Conservation (phyloP, 2,888 invertebrate genomes). For the Sesamia inferens region DNA sequence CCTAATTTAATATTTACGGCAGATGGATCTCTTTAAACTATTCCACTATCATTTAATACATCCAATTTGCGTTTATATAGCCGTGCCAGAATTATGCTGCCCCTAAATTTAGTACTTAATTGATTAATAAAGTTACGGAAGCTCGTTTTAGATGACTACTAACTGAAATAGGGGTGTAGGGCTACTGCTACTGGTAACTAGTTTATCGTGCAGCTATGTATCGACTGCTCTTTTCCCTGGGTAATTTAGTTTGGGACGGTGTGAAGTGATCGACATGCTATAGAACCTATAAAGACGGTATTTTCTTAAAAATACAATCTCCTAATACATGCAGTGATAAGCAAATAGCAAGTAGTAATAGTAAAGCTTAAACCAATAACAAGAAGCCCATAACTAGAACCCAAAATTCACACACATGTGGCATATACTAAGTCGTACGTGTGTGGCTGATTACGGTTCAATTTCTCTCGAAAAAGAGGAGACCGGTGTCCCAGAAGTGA, state of each 20-base stretch:
- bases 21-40: conserved; percentile 23
- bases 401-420: too few species aligned
- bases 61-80: conserved; percentile 40
- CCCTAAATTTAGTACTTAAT: conserved; percentile 50
- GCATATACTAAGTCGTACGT: too few species aligned
- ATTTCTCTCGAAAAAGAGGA: too few species aligned
- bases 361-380: too few species aligned
- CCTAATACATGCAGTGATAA: too few species aligned
- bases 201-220: conserved; percentile 45
- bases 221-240: conserved; percentile 27
- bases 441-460: too few species aligned
- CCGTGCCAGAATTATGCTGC: conserved; percentile 37
- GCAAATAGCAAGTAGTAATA: too few species aligned
- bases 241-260: conserved; percentile 4
- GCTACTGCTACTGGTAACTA: conserved; percentile 37
- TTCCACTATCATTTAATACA: conserved; percentile 38
- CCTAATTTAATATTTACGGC: conserved; percentile 18
- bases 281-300: background rate
- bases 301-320: background rate
- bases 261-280: conserved; percentile 14
- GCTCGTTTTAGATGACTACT: conserved; percentile 34
- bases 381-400: too few species aligned
- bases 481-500: too few species aligned
- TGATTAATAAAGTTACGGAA: conserved; percentile 59
- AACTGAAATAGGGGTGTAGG: conserved; percentile 20